Evolutionary conservation across 2,113 vertebrate genomes (phyloP), one percentile per base, ranked within the genome.

Genomic region (Antidorcas marsupialis): DNA sequence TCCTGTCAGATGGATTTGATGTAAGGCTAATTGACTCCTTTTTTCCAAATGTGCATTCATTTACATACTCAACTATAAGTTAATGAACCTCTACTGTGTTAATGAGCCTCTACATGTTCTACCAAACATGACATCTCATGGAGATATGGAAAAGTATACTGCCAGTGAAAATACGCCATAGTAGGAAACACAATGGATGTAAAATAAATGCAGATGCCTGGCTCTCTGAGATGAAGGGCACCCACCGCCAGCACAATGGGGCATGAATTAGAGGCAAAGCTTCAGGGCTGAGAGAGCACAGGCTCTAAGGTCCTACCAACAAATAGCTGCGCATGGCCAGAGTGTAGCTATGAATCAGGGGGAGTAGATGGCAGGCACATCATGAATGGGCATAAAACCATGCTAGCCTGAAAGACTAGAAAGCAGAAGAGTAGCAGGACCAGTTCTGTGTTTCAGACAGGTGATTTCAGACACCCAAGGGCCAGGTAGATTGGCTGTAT

Each of bases 1-100:
- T 81, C 30, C 55, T 95, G 92, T 97, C 27, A 82, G 60, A 74
- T 30, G 30, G 33, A 96, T 27, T 81, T 9, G 50, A 13, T 45
- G 53, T 45, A 71, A 60, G 21, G 8, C 30, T n/a, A 82, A 81
- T 27, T 84, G 39, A 1, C 2, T 85, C 62, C 30, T n/a, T 39
- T 21, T 71, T 3, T 6, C 36, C 30, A 52, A 57, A 86, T 25
- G 2, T 15, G 47, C 47, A 30, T 36, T 90, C 47, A 59, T 30
- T 25, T n/a, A 62, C 39, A 8, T 28, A 60, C 39, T 30, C n/a
- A 55, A 95, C 17, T 74, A 25, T 87, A 43, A 95, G 11, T 53
- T 33, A 53, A 30, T 64, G 7, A 78, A 14, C 17, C 45, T 45
- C 25, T 62, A 67, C 21, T 15, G n/a, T 30, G 21, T 47, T 47